Evolutionary conservation across 2,113 vertebrate genomes (phyloP).

Genomic region (Candoia aspera): DNA sequence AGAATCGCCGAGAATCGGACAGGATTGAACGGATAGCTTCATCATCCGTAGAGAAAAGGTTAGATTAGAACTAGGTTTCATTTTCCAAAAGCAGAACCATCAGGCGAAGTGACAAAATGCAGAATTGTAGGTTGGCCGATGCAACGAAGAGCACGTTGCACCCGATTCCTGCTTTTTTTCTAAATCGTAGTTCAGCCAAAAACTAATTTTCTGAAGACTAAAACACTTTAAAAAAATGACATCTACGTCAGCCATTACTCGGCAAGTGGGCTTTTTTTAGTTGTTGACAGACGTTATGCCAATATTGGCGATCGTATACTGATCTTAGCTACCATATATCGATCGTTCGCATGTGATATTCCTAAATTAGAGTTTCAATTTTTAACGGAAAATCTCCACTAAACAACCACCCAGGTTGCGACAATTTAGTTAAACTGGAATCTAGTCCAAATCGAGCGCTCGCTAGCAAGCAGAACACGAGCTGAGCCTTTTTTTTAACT

Average conservation of each 20-base stretch:
- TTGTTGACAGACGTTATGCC: not conserved
- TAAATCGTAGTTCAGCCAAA: not conserved
- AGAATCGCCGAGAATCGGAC: too few relatives aligned
- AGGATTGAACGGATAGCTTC: too few relatives aligned
- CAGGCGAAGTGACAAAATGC: not conserved
- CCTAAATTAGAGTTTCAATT: not conserved
- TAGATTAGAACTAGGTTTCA: not conserved
- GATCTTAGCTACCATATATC: not conserved
- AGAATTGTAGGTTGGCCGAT: not conserved
- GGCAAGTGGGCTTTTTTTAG: not conserved
- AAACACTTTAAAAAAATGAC: not conserved
- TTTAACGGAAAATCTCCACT: not conserved
- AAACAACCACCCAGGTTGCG: not conserved
- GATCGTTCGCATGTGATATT: not conserved
- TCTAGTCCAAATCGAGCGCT: not conserved
- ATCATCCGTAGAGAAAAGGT: not conserved
- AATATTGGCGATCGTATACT: not conserved
- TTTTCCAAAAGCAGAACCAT: not conserved
- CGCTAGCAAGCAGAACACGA: not conserved
- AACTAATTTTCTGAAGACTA: too few relatives aligned
- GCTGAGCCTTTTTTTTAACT: not conserved
- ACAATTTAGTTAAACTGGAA: not conserved
- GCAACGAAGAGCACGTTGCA: not conserved
- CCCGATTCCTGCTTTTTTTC: not conserved
- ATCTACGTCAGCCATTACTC: not conserved